Base-by-base conservation (phyloP, 2,113 vertebrate genomes). In the Polypterus senegalus region DNA sequence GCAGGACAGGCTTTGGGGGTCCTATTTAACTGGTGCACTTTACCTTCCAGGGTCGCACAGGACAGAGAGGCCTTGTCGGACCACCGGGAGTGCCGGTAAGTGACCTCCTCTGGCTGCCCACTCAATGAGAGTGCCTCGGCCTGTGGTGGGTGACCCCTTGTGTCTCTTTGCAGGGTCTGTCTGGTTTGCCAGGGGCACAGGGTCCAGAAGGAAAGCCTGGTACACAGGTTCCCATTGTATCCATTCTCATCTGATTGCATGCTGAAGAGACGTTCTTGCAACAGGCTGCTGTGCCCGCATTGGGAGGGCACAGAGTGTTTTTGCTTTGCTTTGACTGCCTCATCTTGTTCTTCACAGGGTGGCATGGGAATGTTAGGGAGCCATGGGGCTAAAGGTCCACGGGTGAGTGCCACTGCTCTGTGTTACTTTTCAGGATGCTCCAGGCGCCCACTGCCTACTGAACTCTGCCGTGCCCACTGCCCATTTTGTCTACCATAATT, bases 71-170 rank as follows among this genome's bases (percentile, higher is more conserved):
- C 6, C 83, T 86, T 49, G 64, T 69, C 1, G 91, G 92, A 44
- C 73, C 76, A 54, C 89, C 86, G 3, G 90, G 91, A 65, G 63
- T 78, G 65, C 72, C 73, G 46, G 92, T 94, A 77, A 89, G 84
- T 74, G 54, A 53, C 9, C 27, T 27, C 27, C 27, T 27, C 27
- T 27, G 27, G 27, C 27, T 27, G 27, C 27, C 27, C 27, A 27
- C 27, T 27, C 27, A 27, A 27, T 27, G 27, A 27, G 27, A 51
- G 49, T 51, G 49, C 9, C 6, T 51, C 6, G 27, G 27, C 27
- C 27, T 27, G 27, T 27, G 27, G 27, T 61, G 8, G 53, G 9
- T 52, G 65, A 46, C 5, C 66, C 63, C 63, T 11, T 66, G 10
- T 57, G 46, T 61, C 65, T 65, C 49, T 62, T 75, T 55, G 5